Evolutionary conservation across 1,140 invertebrate species (phyloP), one percentile per base, ranked within the genome.

Genomic region (Diorhabda elongata): DNA sequence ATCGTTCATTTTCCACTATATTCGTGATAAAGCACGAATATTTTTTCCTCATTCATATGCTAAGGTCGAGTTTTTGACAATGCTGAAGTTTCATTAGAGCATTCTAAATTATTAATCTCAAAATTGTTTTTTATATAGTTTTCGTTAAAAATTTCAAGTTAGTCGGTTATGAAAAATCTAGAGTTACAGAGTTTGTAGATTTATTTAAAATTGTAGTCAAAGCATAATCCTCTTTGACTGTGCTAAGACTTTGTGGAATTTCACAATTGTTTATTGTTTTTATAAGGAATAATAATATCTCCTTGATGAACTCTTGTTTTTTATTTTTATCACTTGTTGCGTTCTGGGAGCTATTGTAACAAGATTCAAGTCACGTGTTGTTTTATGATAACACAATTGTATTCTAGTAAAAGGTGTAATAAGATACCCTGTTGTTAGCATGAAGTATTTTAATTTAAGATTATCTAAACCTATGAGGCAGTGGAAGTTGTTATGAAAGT

Each of bases 31-130:
- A 67, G 43, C 62, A 61, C 43, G 5, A 43, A 2, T 4, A 61
- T 59, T 67, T 67, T 58, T 11, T 67, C 66, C 5, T n/a, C 41
- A 61, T 67, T 67, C 56, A 59, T 42, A 42, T 67, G 67, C 5
- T 68, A 44, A 4, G 47, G 43, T 11, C 67, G 61, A 57, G 65
- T 62, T 26, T 1, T 26, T 26, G 26, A 26, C 26, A 26, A 26
- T 26, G 26, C 26, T 26, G 26, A 26, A 5, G 43, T 6, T 63
- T 67, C 41, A 26, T 9, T 11, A n/a, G 56, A 52, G 64, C 56
- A 8, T 9, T 64, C 6, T 11, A n/a, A 3, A 44, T 9, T 9
- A 41, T 61, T 41, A 61, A 61, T 61, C 3, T 61, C 59, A 8
- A 41, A 9, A 61, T 61, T 8, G 3, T 60, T n/a, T n/a, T n/a